These are phyloP conservation scores for Elaphurus davidianus DNA, from an alignment of 2,113 vertebrate genomes.

Conservation along the genomic window DNA sequence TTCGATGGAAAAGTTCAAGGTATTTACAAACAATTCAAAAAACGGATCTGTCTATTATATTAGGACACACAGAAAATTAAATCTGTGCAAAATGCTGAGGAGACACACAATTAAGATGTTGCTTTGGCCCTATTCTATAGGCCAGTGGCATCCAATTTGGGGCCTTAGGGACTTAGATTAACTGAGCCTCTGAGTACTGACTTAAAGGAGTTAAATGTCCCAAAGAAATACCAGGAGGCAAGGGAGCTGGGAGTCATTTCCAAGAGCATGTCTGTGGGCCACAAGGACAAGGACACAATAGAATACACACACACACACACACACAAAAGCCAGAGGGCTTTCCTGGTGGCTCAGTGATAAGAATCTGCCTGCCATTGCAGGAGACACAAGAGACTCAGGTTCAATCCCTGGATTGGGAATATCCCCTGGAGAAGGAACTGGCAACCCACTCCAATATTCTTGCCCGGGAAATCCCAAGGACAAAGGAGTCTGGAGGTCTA, in stretches of 20 bases:
- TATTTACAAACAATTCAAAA: constrained; percentile 2
- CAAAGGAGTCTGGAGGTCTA: background rate
- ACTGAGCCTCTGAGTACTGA: background rate
- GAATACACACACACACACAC: background rate
- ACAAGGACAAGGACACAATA: background rate
- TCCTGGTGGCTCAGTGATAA: background rate
- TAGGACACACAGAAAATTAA: background rate
- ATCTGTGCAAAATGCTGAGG: background rate
- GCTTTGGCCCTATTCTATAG: background rate
- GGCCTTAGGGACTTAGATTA: background rate
- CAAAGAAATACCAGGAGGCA: background rate
- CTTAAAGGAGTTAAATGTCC: background rate
- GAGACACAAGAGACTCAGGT: background rate
- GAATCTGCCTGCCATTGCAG: background rate
- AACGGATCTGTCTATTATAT: background rate
- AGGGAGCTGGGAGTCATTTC: background rate
- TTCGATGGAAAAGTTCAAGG: background rate
- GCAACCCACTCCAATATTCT: background rate
- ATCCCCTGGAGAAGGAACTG: background rate
- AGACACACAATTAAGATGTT: background rate
- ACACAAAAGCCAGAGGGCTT: background rate
- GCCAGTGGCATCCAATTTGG: too few relatives aligned
- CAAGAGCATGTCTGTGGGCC: background rate
- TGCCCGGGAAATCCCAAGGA: background rate
- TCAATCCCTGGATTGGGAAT: background rate